Conservation (phyloP, 2,888 invertebrate genomes). For the Plebejus argus region DNA sequence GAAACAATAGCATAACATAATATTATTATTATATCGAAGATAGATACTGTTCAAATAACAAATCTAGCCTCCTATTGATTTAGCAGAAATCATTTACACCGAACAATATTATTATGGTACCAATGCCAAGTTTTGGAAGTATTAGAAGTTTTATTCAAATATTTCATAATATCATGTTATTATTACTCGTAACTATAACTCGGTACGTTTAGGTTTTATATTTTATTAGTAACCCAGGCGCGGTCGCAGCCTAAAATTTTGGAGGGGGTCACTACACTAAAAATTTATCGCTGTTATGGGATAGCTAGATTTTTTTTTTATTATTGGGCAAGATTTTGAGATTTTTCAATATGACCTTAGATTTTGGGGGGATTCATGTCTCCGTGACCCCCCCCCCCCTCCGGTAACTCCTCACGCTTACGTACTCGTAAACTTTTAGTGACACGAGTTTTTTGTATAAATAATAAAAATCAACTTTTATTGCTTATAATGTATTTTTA, state of each 20-base stretch:
- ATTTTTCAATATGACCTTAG: too few relatives aligned
- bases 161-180: not conserved
- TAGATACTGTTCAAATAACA: not conserved
- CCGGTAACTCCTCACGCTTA: not conserved
- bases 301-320: too few relatives aligned
- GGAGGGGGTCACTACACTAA: too few relatives aligned
- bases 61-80: too few relatives aligned
- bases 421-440: not conserved
- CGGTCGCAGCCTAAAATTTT: too few relatives aligned
- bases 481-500: too few relatives aligned
- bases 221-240: too few relatives aligned
- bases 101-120: not conserved
- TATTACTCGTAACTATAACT: not conserved
- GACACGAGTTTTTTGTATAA: slow-evolving; percentile 13
- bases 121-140: not conserved
- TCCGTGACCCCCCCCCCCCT: too few relatives aligned
- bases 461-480: not conserved
- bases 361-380: too few relatives aligned
- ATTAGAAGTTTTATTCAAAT: not conserved
- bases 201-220: not conserved
- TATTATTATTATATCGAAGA: too few relatives aligned
- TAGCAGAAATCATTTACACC: not conserved
- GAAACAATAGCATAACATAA: not conserved
- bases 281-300: too few relatives aligned
- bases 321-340: too few relatives aligned